Evolutionary conservation across 2,888 invertebrate species (phyloP), one percentile per base, ranked within the genome.

Genomic region (Pristionchus exspectatus): DNA sequence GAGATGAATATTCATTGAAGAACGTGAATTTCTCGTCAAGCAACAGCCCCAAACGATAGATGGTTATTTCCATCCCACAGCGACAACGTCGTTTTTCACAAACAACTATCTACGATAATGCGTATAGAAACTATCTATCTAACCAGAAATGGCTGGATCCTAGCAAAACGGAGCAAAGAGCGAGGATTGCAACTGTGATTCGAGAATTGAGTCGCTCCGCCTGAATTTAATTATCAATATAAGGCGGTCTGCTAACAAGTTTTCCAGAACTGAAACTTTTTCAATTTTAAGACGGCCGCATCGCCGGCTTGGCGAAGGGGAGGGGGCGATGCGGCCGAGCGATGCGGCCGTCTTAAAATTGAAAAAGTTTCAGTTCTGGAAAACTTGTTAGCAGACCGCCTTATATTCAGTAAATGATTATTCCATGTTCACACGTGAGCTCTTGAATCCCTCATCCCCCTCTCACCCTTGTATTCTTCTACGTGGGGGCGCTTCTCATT

Each of bases 151-250:
- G 81, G 33, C 81, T 85, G 21, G 66, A 66, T 54, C 74, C 74
- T 21, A 95, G 89, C 24, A 95, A 89, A 38, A 91, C 94, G 21
- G 95, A 91, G 30, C 93, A 92, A 21, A 95, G 90, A 9, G 94
- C 93, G 63, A 95, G 91, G 30, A 95, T 92, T 54, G 91, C 90
- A 63, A 94, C 94, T 16, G 95, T 95, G 69, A 93, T 91, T 54
- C 94, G 91, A 1, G 93, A 93, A 84, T 93, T 94, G 27, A 95
- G 90, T 66, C 95, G 94, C 89, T 94, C 94, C 27, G 94, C 94
- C 94, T 94, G 89, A 83, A 92, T 59, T 14, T 4, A 72, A 66
- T 38, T 56, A 27, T 66, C 33, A 91, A 63, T 74, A 30, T 89
- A 21, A 27, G 2, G n/a, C n/a, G n/a, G n/a, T n/a, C n/a, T n/a